Base-by-base conservation (phyloP, 2,113 vertebrate genomes). In the Spheniscus mendiculus region DNA sequence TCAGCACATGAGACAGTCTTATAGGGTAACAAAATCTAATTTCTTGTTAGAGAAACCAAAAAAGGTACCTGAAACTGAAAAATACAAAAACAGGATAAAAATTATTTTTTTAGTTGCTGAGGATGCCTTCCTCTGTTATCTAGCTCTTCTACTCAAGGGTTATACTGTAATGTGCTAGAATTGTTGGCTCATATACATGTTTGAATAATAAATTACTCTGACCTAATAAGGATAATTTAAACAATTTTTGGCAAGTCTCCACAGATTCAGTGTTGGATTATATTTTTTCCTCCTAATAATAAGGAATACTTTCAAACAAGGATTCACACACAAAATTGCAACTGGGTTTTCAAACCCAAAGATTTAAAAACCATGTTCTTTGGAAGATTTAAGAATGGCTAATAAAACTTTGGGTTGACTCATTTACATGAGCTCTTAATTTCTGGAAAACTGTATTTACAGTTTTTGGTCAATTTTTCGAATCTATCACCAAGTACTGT, bases 191-290 rank as follows among this genome's bases (percentile, higher is more conserved):
- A 42, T 42, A 42, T 42, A 42, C 42, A 42, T 42, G 42, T 59
- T 82, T 91, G 63, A 96, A 32, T 87, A 96, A 90, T 17, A 90
- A 65, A 89, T 81, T 87, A 93, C 14, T 89, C 11, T 79, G 89
- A 94, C 63, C 38, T 79, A 97, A 67, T 72, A 94, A 96, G 34
- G 58, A 90, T 42, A 96, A 53, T 89, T 93, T 49, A 61, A 85
- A 88, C 5, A 77, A 74, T 22, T 89, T 84, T 72, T 90, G 26
- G 25, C 61, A 83, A 66, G 44, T 78, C n/a, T 95, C 86, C 78
- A n/a, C 6, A 94, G 36, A 67, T 66, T 78, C 25, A 67, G 7
- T 20, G 4, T 29, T 77, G 25, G 9, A 47, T 13, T 15, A 3
- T 5, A 45, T 66, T 71, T 56, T 84, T 32, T 8, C 10, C 17